Conservation (phyloP, 2,888 invertebrate species). For the Pseudeuparius sepicola region DNA sequence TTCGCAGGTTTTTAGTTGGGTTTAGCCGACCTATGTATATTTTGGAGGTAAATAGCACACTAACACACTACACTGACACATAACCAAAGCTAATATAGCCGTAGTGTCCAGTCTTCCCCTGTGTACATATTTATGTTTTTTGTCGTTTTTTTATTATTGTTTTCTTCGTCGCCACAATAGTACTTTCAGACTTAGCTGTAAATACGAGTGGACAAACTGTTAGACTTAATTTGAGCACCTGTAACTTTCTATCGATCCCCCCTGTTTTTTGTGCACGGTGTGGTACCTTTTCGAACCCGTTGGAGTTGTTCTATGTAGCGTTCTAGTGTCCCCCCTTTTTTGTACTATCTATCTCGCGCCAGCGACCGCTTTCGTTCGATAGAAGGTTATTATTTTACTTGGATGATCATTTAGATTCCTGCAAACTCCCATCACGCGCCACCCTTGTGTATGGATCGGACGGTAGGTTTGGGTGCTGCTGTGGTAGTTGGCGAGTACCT, state of each 20-base stretch:
- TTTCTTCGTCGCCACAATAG: too few relatives aligned
- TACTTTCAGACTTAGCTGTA: too few relatives aligned
- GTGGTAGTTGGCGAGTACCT: too few relatives aligned
- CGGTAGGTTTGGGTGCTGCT: too few relatives aligned
- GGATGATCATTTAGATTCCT: constrained; percentile 31
- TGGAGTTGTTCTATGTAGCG: constrained; percentile 30
- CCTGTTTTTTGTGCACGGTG: constrained; percentile 28
- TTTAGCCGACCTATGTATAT: constrained; percentile 23
- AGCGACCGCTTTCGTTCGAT: constrained; percentile 33
- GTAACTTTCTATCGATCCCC: constrained; percentile 35
- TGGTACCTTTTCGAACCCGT: constrained; percentile 22
- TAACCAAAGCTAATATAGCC: constrained; percentile 25
- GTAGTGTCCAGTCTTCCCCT: constrained; percentile 29
- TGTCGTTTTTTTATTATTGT: constrained; percentile 19
- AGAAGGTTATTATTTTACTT: constrained; percentile 35
- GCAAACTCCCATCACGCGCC: too few relatives aligned
- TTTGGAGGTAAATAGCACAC: constrained; percentile 26
- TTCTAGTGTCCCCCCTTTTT: constrained; percentile 24
- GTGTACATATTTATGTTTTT: constrained; percentile 27
- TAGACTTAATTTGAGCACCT: constrained; percentile 29
- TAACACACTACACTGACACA: constrained; percentile 21
- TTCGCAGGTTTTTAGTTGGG: constrained; percentile 26
- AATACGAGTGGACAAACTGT: constrained; percentile 24
- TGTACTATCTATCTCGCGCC: constrained; percentile 26
- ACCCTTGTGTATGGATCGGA: too few relatives aligned